A percentile compares a stretch with the other conserved stretches of the same genome.
phyloP scores from a whole-genome alignment of 2,113 vertebrate species.

The Azemiops feae region DNA sequence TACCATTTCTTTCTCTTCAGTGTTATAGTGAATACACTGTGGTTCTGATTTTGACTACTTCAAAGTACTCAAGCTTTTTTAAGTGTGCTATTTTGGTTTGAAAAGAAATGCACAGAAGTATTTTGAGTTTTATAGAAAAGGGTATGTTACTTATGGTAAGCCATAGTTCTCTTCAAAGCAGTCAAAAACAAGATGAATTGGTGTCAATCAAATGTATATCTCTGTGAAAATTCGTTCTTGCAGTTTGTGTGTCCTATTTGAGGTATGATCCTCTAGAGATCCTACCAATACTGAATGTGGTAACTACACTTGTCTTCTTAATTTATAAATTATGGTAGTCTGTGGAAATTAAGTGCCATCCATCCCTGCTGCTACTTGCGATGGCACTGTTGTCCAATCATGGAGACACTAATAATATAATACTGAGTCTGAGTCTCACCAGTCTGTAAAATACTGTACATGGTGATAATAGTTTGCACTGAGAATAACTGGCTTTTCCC shows the following conservation, averaged over 20 bases:
- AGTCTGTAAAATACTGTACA: neutral
- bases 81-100: neutral
- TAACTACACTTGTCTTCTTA: neutral
- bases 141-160: neutral
- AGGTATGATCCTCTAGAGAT: neutral
- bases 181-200: neutral
- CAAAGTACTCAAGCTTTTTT: neutral
- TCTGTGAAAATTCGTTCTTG: neutral
- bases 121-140: neutral
- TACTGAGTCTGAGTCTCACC: neutral
- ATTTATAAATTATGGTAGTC: neutral
- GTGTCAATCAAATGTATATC: neutral
- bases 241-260: neutral
- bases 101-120: neutral
- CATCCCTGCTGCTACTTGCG: neutral
- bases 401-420: neutral
- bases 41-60: neutral
- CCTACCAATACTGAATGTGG: neutral
- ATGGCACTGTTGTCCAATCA: neutral
- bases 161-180: neutral
- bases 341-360: neutral
- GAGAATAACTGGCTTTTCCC: constrained; percentile 13
- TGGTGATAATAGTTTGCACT: neutral
- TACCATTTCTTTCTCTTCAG: neutral
- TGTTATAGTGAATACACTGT: neutral